Evolutionary conservation across 1,140 invertebrate genomes (phyloP).

Genomic region (Reticulitermes speratus): DNA sequence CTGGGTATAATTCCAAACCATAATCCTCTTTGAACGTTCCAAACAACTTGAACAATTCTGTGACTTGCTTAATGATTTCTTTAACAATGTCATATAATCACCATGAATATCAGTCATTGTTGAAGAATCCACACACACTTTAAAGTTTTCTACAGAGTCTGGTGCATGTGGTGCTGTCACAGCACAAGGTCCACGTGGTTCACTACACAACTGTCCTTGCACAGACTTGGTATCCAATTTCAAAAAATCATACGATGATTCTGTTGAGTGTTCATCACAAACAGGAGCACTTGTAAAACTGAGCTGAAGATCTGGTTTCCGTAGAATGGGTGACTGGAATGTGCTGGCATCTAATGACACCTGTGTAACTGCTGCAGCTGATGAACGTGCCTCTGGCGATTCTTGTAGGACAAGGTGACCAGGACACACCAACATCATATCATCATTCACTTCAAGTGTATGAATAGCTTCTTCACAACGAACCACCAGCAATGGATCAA

Average conservation of each 20-base stretch:
- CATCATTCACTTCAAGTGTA: not conserved
- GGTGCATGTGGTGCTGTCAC: too few species aligned
- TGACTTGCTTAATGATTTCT: not conserved
- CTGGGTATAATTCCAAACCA: not conserved
- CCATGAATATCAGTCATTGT: not conserved
- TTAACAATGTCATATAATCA: not conserved
- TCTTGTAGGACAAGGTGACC: not conserved
- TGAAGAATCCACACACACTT: not conserved
- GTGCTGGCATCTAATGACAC: not conserved
- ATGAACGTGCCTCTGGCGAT: not conserved
- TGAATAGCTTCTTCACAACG: not conserved
- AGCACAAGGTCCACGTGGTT: too few species aligned
- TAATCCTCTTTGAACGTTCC: not conserved
- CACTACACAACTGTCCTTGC: not conserved
- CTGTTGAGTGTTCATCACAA: not conserved
- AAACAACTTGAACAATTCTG: not conserved
- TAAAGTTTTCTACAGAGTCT: not conserved
- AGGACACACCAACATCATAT: not conserved
- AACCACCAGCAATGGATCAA: not conserved
- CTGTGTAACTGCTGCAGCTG: not conserved
- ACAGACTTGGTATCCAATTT: too few species aligned
- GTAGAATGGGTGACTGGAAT: not conserved
- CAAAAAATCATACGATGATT: too few species aligned
- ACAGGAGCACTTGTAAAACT: not conserved
- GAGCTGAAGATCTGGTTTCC: not conserved